These are phyloP conservation scores for Alosa sapidissima DNA, from an alignment of 2,797 vertebrate genomes.

Conservation along the genomic window DNA sequence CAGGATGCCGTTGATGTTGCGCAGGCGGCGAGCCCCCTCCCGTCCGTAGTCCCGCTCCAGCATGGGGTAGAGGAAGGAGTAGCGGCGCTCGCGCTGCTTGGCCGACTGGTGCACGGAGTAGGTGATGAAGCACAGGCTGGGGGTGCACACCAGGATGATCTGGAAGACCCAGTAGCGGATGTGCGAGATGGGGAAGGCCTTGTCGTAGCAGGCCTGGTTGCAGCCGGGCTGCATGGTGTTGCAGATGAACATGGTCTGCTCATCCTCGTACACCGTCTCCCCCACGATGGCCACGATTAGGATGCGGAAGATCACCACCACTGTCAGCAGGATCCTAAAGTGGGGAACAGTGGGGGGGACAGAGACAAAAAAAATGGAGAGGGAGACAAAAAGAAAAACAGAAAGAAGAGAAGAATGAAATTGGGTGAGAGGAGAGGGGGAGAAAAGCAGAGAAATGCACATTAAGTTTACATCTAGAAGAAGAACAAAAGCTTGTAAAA, in stretches of 20 bases:
- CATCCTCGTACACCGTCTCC: constrained; percentile 89
- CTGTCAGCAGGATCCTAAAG: constrained; percentile 86
- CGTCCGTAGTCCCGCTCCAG: constrained; percentile 73
- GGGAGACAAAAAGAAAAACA: constrained; percentile 25
- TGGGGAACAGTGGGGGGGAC: constrained; percentile 10
- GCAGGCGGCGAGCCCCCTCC: constrained; percentile 66
- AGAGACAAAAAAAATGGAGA: neutral
- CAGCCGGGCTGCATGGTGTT: constrained; percentile 92
- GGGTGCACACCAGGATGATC: constrained; percentile 86
- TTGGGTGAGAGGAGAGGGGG: neutral
- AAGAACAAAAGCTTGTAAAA: neutral
- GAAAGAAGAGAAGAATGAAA: constrained; percentile 36
- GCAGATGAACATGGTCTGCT: constrained; percentile 91
- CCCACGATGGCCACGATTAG: constrained; percentile 90
- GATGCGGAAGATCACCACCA: constrained; percentile 92
- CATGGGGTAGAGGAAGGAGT: constrained; percentile 81
- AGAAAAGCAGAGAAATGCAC: neutral
- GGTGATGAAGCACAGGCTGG: constrained; percentile 88
- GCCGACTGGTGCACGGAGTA: constrained; percentile 86
- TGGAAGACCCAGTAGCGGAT: constrained; percentile 91
- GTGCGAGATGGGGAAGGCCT: constrained; percentile 90
- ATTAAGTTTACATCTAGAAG: neutral
- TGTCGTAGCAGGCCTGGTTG: constrained; percentile 91
- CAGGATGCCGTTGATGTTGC: constrained; percentile 75
- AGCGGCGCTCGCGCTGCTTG: constrained; percentile 80